phyloP scores from a whole-genome alignment of 2,797 vertebrate species.

The Aulostomus chinensis region DNA sequence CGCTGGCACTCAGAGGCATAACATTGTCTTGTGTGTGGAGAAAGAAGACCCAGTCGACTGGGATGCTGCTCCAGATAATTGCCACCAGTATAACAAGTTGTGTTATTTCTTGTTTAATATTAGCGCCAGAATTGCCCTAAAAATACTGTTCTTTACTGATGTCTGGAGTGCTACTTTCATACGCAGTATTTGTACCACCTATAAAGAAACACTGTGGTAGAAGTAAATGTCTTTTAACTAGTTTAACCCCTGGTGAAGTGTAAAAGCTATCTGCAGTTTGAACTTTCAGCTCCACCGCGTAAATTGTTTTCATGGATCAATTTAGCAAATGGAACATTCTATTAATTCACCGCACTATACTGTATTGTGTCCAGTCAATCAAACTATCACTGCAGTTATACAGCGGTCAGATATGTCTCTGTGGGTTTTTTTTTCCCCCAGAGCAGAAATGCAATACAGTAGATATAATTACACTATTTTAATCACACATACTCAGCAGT shows the following conservation, averaged over 20 bases:
- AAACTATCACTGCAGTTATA: constrained; percentile 22
- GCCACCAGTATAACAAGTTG: constrained; percentile 35
- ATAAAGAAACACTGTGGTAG: constrained; percentile 37
- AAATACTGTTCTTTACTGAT: constrained; percentile 12
- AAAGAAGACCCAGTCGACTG: constrained; percentile 43
- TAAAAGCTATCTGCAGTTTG: constrained; percentile 30
- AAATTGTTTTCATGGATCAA: constrained; percentile 57
- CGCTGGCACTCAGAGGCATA: constrained; percentile 59
- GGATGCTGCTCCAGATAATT: constrained; percentile 56
- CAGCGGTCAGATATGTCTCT: constrained; percentile 34
- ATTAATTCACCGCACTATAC: constrained; percentile 43
- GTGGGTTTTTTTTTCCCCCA: constrained; percentile 24
- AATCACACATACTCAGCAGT: constrained; percentile 67
- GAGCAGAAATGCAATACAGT: constrained; percentile 54
- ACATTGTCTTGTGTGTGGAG: constrained; percentile 54
- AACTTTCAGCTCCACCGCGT: constrained; percentile 36
- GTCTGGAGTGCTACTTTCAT: constrained; percentile 54
- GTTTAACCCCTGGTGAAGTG: constrained; percentile 25
- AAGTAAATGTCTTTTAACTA: constrained; percentile 42
- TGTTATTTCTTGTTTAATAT: constrained; percentile 51
- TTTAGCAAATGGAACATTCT: constrained; percentile 52
- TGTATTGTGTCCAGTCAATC: constrained; percentile 49
- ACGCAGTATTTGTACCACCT: constrained; percentile 35
- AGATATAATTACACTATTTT: constrained; percentile 72
- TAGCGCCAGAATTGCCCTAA: constrained; percentile 26